These are phyloP conservation scores for Sardina pilchardus DNA, from an alignment of 2,113 vertebrate species.

Conservation along the genomic window DNA sequence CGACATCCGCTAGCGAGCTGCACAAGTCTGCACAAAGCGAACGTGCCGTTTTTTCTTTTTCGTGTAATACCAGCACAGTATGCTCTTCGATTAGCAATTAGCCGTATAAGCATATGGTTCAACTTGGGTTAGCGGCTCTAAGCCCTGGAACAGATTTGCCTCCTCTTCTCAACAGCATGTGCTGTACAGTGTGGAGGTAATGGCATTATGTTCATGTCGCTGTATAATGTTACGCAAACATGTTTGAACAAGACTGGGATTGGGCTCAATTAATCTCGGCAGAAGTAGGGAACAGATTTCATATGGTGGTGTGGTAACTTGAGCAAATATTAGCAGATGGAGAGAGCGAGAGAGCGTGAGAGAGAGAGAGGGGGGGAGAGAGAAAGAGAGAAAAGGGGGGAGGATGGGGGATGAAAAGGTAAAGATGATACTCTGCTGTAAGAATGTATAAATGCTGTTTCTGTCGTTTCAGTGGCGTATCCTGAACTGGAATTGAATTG, in stretches of 20 bases:
- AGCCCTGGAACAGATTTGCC: background rate
- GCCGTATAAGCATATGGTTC: conserved; percentile 9
- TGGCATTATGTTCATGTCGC: background rate
- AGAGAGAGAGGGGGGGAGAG: background rate
- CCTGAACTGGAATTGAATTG: background rate
- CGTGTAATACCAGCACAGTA: background rate
- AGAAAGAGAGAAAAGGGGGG: too few relatives aligned
- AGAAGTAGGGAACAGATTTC: conserved; percentile 2
- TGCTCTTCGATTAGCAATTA: background rate
- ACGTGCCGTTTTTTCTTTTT: background rate
- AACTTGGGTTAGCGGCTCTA: conserved; percentile 29
- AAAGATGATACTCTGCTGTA: background rate
- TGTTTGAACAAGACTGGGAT: conserved; percentile 6
- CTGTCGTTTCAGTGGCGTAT: background rate
- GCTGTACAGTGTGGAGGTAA: background rate
- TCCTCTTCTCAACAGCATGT: background rate
- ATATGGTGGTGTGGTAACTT: background rate
- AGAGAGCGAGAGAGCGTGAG: background rate
- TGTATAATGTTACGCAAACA: background rate
- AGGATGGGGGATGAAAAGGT: background rate
- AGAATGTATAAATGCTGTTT: background rate
- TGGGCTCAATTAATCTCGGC: conserved; percentile 1
- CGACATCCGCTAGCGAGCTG: background rate
- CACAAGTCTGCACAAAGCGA: background rate
- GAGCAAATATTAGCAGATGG: conserved; percentile 10